Percentiles rank a stretch among this genome's conserved stretches.
phyloP scores from a whole-genome alignment of 1,140 invertebrate genomes.

The Bombus cullumanus region DNA sequence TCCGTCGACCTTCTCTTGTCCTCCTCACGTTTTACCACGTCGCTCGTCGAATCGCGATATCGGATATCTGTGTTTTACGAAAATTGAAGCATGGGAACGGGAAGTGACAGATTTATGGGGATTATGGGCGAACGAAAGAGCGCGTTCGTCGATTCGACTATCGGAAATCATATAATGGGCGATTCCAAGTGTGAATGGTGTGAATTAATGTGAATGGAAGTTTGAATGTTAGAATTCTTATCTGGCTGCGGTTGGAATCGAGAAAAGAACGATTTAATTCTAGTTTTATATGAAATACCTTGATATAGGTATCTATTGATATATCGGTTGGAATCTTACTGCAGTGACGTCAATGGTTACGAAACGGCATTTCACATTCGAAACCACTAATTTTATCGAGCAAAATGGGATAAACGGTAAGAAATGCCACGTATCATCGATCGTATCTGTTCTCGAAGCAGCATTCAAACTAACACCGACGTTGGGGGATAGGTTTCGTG shows the following conservation, averaged over 20 bases:
- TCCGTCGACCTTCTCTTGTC: neutral
- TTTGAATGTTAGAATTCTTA: neutral
- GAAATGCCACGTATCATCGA: constrained; percentile 18
- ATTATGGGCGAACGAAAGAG: neutral
- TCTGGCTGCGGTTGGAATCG: too few relatives aligned
- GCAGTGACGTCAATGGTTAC: neutral
- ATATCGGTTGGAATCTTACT: neutral
- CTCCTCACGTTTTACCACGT: neutral
- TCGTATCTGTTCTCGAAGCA: neutral
- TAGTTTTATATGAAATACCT: neutral
- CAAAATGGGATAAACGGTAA: neutral
- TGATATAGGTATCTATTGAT: neutral
- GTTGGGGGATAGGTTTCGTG: neutral
- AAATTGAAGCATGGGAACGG: neutral
- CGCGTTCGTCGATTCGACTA: neutral
- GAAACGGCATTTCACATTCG: neutral
- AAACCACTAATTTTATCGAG: neutral
- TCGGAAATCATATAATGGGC: constrained; percentile 3
- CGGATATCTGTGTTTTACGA: constrained; percentile 14
- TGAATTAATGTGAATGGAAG: neutral
- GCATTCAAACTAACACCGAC: neutral
- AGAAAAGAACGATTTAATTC: neutral
- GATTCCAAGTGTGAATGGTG: neutral
- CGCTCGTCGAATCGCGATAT: neutral
- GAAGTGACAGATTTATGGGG: neutral